Evolutionary conservation across 2,113 vertebrate species (phyloP).

Genomic region (Anthoscopus minutus): DNA sequence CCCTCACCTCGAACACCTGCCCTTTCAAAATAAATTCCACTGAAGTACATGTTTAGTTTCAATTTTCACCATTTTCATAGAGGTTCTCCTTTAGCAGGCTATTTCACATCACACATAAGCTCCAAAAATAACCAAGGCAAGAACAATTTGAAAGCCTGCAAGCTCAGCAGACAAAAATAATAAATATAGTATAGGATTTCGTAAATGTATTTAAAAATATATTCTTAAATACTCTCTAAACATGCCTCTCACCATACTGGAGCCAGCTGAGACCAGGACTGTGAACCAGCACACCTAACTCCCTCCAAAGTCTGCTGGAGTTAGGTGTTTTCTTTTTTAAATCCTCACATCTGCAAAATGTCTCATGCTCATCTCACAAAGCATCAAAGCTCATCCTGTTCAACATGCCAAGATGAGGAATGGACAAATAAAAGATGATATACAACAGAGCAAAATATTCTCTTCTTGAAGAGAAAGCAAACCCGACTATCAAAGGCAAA

Average conservation of each 20-base stretch:
- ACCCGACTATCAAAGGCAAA: background rate
- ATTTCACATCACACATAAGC: background rate
- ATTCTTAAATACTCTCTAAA: background rate
- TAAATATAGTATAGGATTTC: background rate
- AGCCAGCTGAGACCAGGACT: background rate
- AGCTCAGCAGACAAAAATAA: background rate
- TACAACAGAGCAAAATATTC: background rate
- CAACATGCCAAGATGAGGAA: background rate
- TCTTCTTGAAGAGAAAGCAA: background rate
- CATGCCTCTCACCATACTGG: too few relatives aligned
- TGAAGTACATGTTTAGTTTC: rapidly evolving
- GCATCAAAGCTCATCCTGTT: conserved; percentile 22
- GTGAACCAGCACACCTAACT: background rate
- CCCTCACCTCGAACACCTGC: background rate
- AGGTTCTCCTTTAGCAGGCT: background rate
- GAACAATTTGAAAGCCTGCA: background rate
- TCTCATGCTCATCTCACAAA: background rate
- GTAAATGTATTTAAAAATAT: background rate
- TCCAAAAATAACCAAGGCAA: background rate
- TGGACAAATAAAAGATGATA: conserved; percentile 3
- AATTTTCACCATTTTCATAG: background rate
- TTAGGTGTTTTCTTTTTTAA: background rate
- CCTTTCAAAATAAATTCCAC: background rate
- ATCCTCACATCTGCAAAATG: conserved; percentile 9
- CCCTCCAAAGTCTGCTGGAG: background rate